Evolutionary conservation across 1,140 invertebrate species (phyloP).

Genomic region (Pogonognathellus flavescens): DNA sequence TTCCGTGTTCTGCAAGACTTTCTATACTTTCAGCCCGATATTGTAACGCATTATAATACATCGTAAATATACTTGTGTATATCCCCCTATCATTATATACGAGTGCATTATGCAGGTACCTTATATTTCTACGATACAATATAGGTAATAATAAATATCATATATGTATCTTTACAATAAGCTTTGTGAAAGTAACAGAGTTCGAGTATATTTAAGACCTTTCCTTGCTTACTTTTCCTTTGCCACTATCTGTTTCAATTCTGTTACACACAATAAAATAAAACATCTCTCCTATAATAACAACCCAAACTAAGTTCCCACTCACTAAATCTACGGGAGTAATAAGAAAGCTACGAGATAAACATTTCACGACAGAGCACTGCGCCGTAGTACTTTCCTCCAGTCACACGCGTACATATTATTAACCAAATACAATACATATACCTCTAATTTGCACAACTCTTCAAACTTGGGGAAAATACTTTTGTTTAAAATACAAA

Average conservation of each 20-base stretch:
- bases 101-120: too few relatives aligned
- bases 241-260: background rate
- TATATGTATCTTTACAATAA: too few relatives aligned
- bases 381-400: background rate
- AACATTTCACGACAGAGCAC: slow-evolving; percentile 1
- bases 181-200: background rate
- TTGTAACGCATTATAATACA: too few relatives aligned
- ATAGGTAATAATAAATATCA: too few relatives aligned
- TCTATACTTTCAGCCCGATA: too few relatives aligned
- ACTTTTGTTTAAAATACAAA: too few relatives aligned
- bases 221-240: background rate
- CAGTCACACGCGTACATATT: background rate
- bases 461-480: too few relatives aligned
- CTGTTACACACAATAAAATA: background rate
- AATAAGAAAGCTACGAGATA: slow-evolving; percentile 12
- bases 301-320: background rate
- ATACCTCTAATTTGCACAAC: too few relatives aligned
- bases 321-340: slow-evolving; percentile 28
- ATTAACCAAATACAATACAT: background rate
- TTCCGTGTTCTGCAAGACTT: too few relatives aligned
- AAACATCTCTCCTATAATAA: slow-evolving; percentile 26
- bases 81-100: too few relatives aligned
- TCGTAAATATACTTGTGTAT: too few relatives aligned
- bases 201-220: background rate
- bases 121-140: too few relatives aligned